Evolutionary conservation across 2,888 invertebrate genomes (phyloP).

Genomic region (Gisinianus flammeolus): DNA sequence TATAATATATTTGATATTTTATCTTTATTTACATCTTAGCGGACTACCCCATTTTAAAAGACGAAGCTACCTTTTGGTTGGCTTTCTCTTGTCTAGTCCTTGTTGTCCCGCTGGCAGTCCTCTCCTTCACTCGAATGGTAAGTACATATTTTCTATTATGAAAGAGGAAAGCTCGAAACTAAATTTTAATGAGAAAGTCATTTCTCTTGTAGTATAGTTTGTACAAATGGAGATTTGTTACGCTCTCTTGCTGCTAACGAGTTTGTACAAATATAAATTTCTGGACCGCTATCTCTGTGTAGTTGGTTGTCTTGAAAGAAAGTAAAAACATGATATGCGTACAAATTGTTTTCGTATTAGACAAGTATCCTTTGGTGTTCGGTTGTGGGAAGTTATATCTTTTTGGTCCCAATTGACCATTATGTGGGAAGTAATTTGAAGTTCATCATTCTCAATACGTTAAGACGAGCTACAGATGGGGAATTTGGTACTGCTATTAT

Average conservation of each 20-base stretch:
- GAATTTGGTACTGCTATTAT: constrained; percentile 69
- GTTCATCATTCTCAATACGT: constrained; percentile 71
- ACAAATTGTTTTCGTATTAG: constrained; percentile 59
- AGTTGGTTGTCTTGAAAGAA: too few relatives aligned
- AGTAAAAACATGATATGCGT: too few relatives aligned
- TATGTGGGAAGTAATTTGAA: constrained; percentile 71
- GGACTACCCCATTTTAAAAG: constrained; percentile 62
- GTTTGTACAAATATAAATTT: too few relatives aligned
- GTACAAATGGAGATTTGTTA: too few relatives aligned
- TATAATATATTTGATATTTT: neutral
- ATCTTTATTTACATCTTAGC: constrained; percentile 1
- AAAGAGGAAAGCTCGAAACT: too few relatives aligned
- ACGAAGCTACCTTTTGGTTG: constrained; percentile 70
- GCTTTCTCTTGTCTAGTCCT: constrained; percentile 67
- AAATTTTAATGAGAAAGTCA: too few relatives aligned
- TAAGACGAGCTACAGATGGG: constrained; percentile 69
- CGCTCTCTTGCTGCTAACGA: too few relatives aligned
- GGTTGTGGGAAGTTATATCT: constrained; percentile 70
- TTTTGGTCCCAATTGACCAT: constrained; percentile 70
- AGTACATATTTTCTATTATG: too few relatives aligned
- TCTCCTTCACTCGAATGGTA: constrained; percentile 65
- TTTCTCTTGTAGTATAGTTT: too few relatives aligned
- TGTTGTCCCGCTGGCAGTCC: constrained; percentile 64
- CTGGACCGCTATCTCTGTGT: too few relatives aligned
- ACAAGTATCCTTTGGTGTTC: constrained; percentile 71